Conservation (phyloP, 2,888 invertebrate genomes). For the Chelonus formosanus region DNA sequence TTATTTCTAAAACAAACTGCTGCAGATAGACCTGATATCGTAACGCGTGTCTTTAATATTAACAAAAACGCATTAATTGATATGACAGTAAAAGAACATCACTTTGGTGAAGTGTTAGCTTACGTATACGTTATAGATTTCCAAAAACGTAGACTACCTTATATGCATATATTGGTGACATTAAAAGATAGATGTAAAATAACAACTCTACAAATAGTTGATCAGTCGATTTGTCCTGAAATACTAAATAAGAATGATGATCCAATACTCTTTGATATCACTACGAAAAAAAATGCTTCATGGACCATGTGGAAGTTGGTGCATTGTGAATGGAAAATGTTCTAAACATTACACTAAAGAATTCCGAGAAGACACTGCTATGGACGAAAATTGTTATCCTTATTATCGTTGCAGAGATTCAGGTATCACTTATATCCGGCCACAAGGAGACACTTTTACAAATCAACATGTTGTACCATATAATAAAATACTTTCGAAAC, state of each 20-base stretch:
- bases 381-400: conserved; percentile 47
- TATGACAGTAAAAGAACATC: no score
- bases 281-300: conserved; percentile 29
- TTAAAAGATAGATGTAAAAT: no score
- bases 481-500: conserved; percentile 39
- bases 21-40: no score
- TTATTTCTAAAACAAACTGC: no score
- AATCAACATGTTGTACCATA: conserved; percentile 55
- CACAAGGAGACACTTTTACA: no score
- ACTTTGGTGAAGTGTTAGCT: no score
- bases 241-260: conserved; percentile 50
- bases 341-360: conserved; percentile 49
- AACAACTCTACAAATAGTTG: conserved; percentile 38
- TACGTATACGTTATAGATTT: no score
- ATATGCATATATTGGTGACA: no score
- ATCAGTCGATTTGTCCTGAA: conserved; percentile 50
- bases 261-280: conserved; percentile 32
- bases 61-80: no score
- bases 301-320: conserved; percentile 51
- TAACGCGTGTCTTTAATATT: no score
- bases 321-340: conserved; percentile 42
- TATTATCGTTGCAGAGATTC: conserved; percentile 41
- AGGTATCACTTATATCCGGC: conserved; percentile 8
- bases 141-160: no score
- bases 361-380: conserved; percentile 40